Evolutionary conservation across 2,113 vertebrate species (phyloP).

Genomic region (Dipodomys spectabilis): DNA sequence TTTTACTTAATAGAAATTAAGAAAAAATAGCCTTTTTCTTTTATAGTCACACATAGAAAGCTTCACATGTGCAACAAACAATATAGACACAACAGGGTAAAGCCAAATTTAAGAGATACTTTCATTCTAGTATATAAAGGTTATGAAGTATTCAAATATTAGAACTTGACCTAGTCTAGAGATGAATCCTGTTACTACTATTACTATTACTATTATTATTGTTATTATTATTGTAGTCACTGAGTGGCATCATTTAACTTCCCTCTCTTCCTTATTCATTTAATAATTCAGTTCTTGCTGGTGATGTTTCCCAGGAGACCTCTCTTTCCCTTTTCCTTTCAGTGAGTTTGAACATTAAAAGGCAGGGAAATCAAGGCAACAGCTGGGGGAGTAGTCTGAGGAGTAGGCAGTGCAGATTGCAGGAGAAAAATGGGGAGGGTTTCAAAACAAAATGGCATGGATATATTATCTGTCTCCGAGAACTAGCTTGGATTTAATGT

Average conservation of each 20-base stretch:
- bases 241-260: neutral
- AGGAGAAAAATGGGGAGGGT: neutral
- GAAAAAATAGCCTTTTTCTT: too few relatives aligned
- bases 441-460: neutral
- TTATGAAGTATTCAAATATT: neutral
- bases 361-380: neutral
- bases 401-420: neutral
- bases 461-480: accelerated
- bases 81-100: neutral
- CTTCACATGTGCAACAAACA: neutral
- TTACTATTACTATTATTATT: too few relatives aligned
- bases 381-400: neutral
- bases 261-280: neutral
- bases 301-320: neutral
- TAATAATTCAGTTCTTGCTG: neutral
- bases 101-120: neutral
- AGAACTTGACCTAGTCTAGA: neutral
- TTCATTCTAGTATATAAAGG: neutral
- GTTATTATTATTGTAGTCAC: neutral
- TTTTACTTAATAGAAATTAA: too few relatives aligned
- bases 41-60: neutral
- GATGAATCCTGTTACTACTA: too few relatives aligned
- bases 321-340: neutral
- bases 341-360: neutral
- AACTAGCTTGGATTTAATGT: neutral